phyloP scores from a whole-genome alignment of 1,140 invertebrate genomes.

The Hylyphantes graminicola region DNA sequence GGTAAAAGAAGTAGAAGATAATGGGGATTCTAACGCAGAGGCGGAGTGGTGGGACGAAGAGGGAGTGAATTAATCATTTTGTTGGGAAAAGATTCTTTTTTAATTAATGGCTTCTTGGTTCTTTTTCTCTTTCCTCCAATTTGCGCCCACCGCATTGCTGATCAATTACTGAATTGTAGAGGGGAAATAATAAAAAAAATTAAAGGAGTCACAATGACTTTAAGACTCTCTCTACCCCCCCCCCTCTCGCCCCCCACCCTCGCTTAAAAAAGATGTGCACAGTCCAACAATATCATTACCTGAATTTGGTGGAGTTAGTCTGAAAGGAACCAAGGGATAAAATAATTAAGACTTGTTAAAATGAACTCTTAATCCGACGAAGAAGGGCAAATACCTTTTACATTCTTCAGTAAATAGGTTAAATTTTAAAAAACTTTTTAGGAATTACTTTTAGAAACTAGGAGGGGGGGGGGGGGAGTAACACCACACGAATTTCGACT shows the following conservation, averaged over 20 bases:
- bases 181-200: conserved; percentile 2
- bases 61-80: conserved; percentile 53
- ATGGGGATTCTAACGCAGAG: conserved; percentile 15
- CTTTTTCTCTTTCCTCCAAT: conserved; percentile 26
- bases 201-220: conserved; percentile 9
- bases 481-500: no score
- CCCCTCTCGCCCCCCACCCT: neutral
- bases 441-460: no score
- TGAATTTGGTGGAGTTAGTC: neutral
- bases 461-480: no score
- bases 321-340: no score
- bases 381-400: no score
- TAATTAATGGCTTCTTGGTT: conserved; percentile 49
- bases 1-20: conserved; percentile 24
- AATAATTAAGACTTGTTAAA: no score
- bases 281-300: conserved; percentile 59
- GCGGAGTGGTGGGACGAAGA: conserved; percentile 7
- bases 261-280: conserved; percentile 12
- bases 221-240: neutral
- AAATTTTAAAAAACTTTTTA: no score
- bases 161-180: conserved; percentile 43
- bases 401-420: no score
- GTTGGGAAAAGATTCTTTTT: conserved; percentile 56
- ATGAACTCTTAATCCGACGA: no score
- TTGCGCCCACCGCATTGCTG: conserved; percentile 52